Base-by-base conservation (phyloP, 2,113 vertebrate species). In the Periophthalmodon schlosseri region DNA sequence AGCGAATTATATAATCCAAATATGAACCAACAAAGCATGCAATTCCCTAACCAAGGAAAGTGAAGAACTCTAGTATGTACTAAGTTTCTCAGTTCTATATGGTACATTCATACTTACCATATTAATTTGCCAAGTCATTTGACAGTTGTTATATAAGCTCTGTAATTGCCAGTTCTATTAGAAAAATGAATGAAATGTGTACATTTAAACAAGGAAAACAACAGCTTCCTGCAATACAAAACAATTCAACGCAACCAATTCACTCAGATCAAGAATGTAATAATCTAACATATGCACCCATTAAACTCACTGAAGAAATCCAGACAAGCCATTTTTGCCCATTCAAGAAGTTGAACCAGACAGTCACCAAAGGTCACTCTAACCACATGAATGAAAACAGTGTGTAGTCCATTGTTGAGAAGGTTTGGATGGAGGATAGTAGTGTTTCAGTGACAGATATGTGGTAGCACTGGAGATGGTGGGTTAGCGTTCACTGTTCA, bases 401-500 rank as follows among this genome's bases (percentile, higher is more conserved):
- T 6, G 9, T 49, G 77, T 11, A 58, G 79, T 67, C 68, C 9
- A 34, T 54, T 49, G 58, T 63, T 2, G 2, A 70, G 77, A 36
- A 18, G 24, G 66, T 54, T 70, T 21, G 39, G 61, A 67, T 65
- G 24, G 69, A 82, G 77, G 72, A 76, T 58, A 79, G 77, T 77
- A 63, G 83, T 23, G 33, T 46, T 68, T 64, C n/a, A 74, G 74
- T 54, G 58, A 64, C 39, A 54, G 81, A 34, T 18, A 28, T 56
- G 60, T 21, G 16, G 73, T 56, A 61, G 61, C 20, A 28, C 64
- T 61, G 74, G 80, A 78, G 78, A 71, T 84, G 88, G 72, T 71
- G 34, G 75, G 65, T 82, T 80, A 87, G 83, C 78, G 74, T 82
- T 84, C 82, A 52, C 82, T 66, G 76, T 87, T 88, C 76, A 78